A percentile compares a stretch with the other conserved stretches of the same genome.
These are phyloP conservation scores for Egretta garzetta DNA, from an alignment of 2,113 vertebrate species.

Conservation along the genomic window DNA sequence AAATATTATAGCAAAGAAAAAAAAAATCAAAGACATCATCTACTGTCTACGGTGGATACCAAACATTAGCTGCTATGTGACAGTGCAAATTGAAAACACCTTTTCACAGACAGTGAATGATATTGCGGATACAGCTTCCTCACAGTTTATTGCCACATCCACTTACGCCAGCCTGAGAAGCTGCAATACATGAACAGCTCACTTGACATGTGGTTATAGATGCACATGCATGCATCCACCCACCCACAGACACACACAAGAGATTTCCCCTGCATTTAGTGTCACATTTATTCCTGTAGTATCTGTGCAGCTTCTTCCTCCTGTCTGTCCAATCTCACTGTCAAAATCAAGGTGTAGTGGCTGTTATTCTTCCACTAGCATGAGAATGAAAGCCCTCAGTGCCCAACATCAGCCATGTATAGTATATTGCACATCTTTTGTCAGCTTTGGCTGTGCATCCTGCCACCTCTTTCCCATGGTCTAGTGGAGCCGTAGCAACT, in stretches of 20 bases:
- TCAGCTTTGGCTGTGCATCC: neutral
- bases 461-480: neutral
- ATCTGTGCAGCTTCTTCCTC: neutral
- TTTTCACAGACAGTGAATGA: neutral
- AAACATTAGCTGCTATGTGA: neutral
- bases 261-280: neutral
- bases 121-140: neutral
- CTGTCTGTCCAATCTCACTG: neutral
- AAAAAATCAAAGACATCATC: neutral
- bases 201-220: neutral
- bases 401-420: rapidly evolving
- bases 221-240: neutral
- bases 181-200: neutral
- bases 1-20: neutral
- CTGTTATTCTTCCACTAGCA: neutral
- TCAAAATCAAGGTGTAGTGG: neutral
- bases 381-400: neutral
- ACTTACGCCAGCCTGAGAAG: neutral
- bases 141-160: neutral
- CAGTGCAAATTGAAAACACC: neutral
- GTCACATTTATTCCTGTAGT: neutral
- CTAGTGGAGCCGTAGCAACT: neutral
- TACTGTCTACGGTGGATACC: neutral
- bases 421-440: neutral
- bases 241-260: neutral